phyloP scores from a whole-genome alignment of 2,888 invertebrate genomes.

The Drosophila cognata region DNA sequence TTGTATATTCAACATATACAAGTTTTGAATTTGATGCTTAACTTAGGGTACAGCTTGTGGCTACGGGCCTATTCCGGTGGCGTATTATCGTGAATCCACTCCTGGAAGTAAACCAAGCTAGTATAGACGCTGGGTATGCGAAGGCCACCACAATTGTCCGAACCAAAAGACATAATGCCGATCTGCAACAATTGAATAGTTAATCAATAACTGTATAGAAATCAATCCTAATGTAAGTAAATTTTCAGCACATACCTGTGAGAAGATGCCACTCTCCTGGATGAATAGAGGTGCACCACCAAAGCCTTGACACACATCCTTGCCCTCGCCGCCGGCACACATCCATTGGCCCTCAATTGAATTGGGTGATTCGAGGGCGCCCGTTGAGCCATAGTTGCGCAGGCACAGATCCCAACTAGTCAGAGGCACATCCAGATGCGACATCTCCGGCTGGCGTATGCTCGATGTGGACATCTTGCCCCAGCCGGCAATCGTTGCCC shows the following conservation, averaged over 20 bases:
- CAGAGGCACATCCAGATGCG: conserved; percentile 89
- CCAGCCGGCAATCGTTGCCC: conserved; percentile 85
- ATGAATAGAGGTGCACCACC: conserved; percentile 91
- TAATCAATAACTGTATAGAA: neutral
- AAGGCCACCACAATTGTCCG: conserved; percentile 90
- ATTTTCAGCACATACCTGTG: conserved; percentile 86
- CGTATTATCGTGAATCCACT: conserved; percentile 91
- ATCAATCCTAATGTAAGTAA: neutral
- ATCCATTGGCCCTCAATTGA: conserved; percentile 87
- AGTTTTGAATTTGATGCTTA: conserved; percentile 32
- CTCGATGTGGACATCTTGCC: conserved; percentile 88
- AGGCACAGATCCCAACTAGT: conserved; percentile 89
- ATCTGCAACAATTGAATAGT: conserved; percentile 85
- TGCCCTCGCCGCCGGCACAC: conserved; percentile 91
- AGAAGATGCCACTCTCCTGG: conserved; percentile 87
- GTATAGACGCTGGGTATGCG: conserved; percentile 92
- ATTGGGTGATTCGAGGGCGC: conserved; percentile 86
- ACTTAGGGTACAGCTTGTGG: conserved; percentile 8
- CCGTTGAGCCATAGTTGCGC: conserved; percentile 89
- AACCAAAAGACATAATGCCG: conserved; percentile 92
- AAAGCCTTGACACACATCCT: conserved; percentile 92
- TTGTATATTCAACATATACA: neutral
- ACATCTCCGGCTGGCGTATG: conserved; percentile 87
- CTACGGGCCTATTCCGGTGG: conserved; percentile 84
- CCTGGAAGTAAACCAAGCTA: conserved; percentile 90